Evolutionary conservation across 1,140 invertebrate genomes (phyloP).

Genomic region (Ganaspis sp.): DNA sequence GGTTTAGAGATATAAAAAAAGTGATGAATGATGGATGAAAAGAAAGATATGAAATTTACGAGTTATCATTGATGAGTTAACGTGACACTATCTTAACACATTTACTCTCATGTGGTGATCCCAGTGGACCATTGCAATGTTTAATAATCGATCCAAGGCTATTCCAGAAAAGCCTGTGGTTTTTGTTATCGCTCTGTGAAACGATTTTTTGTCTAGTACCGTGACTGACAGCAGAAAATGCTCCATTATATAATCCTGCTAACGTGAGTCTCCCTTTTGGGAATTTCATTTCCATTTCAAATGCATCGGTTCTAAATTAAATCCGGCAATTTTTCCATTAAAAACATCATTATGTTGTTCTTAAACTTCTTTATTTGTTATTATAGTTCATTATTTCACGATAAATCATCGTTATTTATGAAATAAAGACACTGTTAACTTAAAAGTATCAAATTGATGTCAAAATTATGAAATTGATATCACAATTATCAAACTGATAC

Average conservation of each 20-base stretch:
- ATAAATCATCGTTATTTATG: too few relatives aligned
- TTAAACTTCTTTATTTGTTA: too few relatives aligned
- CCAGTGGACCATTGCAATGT: slow-evolving; percentile 16
- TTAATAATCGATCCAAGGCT: slow-evolving; percentile 26
- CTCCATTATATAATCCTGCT: not conserved
- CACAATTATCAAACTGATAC: too few relatives aligned
- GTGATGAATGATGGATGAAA: slow-evolving; percentile 19
- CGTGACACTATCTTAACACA: slow-evolving; percentile 12
- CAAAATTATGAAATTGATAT: too few relatives aligned
- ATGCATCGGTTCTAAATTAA: not conserved
- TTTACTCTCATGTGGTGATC: not conserved
- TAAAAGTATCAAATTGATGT: too few relatives aligned
- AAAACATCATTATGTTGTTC: not conserved
- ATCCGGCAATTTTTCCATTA: not conserved
- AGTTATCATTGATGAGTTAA: not conserved
- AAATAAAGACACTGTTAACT: too few relatives aligned
- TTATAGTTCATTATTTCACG: too few relatives aligned
- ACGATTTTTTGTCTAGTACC: slow-evolving; percentile 7
- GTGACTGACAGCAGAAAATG: not conserved
- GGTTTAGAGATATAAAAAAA: not conserved
- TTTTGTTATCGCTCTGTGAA: slow-evolving; percentile 12
- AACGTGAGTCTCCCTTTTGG: not conserved
- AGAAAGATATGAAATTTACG: not conserved
- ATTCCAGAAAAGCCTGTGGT: not conserved
- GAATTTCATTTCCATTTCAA: not conserved